These are phyloP conservation scores for Gila robusta DNA, from an alignment of 2,797 vertebrate genomes.

Conservation along the genomic window DNA sequence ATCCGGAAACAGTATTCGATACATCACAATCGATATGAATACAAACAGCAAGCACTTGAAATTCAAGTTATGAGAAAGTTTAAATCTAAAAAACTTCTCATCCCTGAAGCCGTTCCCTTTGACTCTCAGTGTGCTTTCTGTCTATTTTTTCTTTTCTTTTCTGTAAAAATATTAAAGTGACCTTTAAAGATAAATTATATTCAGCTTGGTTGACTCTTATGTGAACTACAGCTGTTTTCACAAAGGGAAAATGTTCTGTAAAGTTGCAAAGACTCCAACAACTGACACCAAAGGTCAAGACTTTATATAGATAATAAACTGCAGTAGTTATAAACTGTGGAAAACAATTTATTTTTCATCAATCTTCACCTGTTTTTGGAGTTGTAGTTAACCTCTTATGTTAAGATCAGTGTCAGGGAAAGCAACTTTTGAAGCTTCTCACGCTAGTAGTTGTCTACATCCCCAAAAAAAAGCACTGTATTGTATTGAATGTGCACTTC, in stretches of 20 bases:
- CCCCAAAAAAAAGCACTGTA: not conserved
- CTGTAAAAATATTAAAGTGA: slow-evolving; percentile 6
- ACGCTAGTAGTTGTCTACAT: not conserved
- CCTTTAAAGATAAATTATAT: slow-evolving; percentile 37
- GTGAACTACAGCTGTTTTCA: slow-evolving; percentile 73
- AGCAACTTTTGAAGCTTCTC: not conserved
- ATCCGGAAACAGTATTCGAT: not conserved
- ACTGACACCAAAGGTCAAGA: slow-evolving; percentile 6
- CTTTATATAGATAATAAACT: not conserved
- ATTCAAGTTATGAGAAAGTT: not conserved
- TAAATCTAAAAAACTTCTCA: not conserved
- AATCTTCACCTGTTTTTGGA: not conserved
- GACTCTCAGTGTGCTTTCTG: not conserved
- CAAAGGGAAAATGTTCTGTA: slow-evolving; percentile 51
- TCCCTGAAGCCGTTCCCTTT: not conserved
- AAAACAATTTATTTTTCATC: slow-evolving; percentile 5
- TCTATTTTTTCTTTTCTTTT: no score
- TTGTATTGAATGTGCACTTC: not conserved
- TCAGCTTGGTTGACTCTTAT: slow-evolving; percentile 70
- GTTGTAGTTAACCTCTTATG: not conserved
- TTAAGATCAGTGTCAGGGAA: not conserved
- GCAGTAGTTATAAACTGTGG: not conserved
- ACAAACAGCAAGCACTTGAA: not conserved
- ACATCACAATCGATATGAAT: not conserved
- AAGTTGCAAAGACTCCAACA: not conserved